A percentile compares a stretch with the other conserved stretches of the same genome.
Evolutionary conservation across 2,888 invertebrate genomes (phyloP).

Genomic region (Helobdella robusta): DNA sequence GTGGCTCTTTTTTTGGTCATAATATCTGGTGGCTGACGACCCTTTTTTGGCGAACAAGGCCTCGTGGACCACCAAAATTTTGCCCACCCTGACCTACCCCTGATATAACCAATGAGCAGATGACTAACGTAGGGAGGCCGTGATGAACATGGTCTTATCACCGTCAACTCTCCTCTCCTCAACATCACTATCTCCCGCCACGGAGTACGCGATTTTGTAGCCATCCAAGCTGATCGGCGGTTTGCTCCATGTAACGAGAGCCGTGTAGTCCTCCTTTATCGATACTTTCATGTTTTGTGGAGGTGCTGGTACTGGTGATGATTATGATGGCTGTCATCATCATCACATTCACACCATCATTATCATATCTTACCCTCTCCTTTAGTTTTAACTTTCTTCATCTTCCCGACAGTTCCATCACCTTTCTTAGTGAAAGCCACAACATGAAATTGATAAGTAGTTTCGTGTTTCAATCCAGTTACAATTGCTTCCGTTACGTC

Average conservation of each 20-base stretch:
- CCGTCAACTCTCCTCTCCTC: constrained; percentile 33
- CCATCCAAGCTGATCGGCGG: constrained; percentile 77
- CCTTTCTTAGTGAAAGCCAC: constrained; percentile 92
- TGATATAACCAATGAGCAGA: not conserved
- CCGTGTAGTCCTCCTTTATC: constrained; percentile 74
- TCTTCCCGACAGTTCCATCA: constrained; percentile 79
- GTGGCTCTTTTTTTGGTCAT: too few species aligned
- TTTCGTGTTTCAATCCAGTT: constrained; percentile 84
- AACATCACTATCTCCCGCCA: constrained; percentile 61
- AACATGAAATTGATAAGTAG: constrained; percentile 75
- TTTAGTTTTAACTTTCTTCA: constrained; percentile 64
- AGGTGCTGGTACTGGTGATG: constrained; percentile 48
- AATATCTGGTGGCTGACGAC: too few species aligned
- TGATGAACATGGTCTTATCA: constrained; percentile 29
- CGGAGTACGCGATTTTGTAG: constrained; percentile 75
- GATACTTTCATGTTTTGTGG: constrained; percentile 54
- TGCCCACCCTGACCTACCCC: too few species aligned
- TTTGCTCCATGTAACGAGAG: constrained; percentile 81
- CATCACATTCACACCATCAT: not conserved
- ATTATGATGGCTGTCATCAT: not conserved
- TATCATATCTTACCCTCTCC: constrained; percentile 36
- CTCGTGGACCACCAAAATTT: too few species aligned
- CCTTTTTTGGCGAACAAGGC: too few species aligned
- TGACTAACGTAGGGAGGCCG: constrained; percentile 32
- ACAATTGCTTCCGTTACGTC: constrained; percentile 71